Conservation (phyloP, 2,113 vertebrate species). For the Aix galericulata region DNA sequence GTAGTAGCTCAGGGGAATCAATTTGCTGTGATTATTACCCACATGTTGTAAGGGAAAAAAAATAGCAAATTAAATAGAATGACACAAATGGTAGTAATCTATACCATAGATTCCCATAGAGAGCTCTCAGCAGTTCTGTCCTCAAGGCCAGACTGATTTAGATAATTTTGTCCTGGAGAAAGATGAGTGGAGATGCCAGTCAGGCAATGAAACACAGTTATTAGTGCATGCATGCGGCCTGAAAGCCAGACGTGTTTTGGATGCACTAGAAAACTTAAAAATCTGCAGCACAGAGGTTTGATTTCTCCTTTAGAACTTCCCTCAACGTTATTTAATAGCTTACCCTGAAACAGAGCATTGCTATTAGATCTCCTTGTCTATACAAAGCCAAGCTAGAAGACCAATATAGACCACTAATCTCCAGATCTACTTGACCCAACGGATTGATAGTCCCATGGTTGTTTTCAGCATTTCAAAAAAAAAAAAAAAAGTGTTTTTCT, state of each 20-base stretch:
- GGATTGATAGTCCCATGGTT: fast-evolving
- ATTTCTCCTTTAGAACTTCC: not conserved
- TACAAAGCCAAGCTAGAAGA: not conserved
- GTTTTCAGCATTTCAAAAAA: not conserved
- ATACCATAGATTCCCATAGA: constrained; percentile 20
- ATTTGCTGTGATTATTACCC: constrained; percentile 65
- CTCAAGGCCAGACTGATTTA: constrained; percentile 19
- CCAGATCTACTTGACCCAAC: not conserved
- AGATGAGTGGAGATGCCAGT: not conserved
- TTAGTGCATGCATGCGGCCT: not conserved
- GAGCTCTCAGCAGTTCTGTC: not conserved
- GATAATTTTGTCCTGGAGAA: constrained; percentile 30
- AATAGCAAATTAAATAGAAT: constrained; percentile 56
- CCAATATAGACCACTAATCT: not conserved
- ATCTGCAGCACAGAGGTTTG: not conserved
- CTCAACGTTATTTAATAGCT: not conserved
- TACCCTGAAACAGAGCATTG: not conserved
- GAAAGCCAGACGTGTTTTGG: not conserved
- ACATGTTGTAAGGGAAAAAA: constrained; percentile 50
- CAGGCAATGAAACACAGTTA: not conserved
- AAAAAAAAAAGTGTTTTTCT: not conserved
- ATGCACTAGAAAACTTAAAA: not conserved
- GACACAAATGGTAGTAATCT: constrained; percentile 36
- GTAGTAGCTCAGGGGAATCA: constrained; percentile 50
- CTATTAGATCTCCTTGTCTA: not conserved